Evolutionary conservation across 2,888 invertebrate species (phyloP).

Genomic region (Nyleta sp.): DNA sequence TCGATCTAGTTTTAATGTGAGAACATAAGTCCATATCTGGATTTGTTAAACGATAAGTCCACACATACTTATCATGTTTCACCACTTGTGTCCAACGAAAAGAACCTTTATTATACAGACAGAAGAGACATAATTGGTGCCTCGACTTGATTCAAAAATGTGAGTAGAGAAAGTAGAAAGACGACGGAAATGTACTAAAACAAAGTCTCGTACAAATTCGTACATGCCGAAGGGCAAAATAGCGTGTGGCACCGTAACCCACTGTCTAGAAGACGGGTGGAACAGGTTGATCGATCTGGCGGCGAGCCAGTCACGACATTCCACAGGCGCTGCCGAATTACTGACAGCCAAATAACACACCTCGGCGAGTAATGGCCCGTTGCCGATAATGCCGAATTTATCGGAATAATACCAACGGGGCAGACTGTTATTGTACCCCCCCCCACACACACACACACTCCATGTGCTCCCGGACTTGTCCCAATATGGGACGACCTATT

Average conservation of each 20-base stretch:
- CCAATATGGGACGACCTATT: constrained; percentile 49
- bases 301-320: constrained; percentile 37
- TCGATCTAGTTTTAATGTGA: no score
- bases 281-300: constrained; percentile 51
- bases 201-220: constrained; percentile 22
- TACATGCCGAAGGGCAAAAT: constrained; percentile 29
- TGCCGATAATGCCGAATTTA: constrained; percentile 26
- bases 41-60: no score
- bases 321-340: constrained; percentile 51
- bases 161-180: no score
- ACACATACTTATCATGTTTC: no score
- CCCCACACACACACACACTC: no score
- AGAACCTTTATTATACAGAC: no score
- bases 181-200: no score
- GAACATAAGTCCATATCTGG: no score
- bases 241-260: constrained; percentile 39
- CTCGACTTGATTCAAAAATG: no score
- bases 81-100: no score
- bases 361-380: constrained; percentile 18
- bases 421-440: neutral
- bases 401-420: constrained; percentile 20
- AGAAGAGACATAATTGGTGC: no score
- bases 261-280: constrained; percentile 17
- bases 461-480: constrained; percentile 41
- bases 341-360: constrained; percentile 58